Conservation (phyloP, 2,113 vertebrate genomes). For the Taxidea taxus region DNA sequence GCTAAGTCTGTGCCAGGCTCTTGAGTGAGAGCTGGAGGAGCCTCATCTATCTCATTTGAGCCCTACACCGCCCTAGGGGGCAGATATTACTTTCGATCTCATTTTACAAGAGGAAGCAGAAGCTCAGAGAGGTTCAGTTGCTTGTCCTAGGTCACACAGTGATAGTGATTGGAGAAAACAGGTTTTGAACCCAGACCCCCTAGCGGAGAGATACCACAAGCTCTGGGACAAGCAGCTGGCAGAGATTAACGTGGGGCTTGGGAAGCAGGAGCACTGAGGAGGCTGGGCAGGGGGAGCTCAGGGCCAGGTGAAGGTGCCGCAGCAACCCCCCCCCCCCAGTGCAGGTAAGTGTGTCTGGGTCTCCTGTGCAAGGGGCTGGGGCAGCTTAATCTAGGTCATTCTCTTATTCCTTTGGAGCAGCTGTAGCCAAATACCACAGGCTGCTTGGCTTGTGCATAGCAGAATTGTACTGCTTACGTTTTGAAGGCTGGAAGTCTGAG, state of each 20-base stretch:
- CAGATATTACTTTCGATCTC: background rate
- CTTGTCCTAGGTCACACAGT: background rate
- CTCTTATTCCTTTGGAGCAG: background rate
- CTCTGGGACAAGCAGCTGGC: background rate
- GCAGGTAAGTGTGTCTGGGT: fast-evolving
- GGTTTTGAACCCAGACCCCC: background rate
- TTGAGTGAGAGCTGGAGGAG: background rate
- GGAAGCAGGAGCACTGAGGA: background rate
- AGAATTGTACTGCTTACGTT: background rate
- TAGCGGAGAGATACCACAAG: background rate
- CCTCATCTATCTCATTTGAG: background rate
- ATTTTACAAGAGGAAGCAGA: background rate
- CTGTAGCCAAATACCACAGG: background rate
- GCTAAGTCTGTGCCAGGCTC: background rate
- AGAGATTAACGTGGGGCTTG: fast-evolving
- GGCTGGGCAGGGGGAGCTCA: background rate
- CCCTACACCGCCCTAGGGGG: background rate
- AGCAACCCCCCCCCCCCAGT: fast-evolving
- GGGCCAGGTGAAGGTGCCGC: fast-evolving
- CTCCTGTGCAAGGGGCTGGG: background rate
- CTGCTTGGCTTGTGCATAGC: background rate
- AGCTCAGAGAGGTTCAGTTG: background rate
- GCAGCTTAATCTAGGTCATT: background rate
- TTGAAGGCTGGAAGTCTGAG: background rate
- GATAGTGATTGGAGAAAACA: background rate